Percentiles rank a stretch among this genome's conserved stretches.
phyloP scores from a whole-genome alignment of 53 echinoderm and acorn worm species.

The Mesocentrotus franciscanus region DNA sequence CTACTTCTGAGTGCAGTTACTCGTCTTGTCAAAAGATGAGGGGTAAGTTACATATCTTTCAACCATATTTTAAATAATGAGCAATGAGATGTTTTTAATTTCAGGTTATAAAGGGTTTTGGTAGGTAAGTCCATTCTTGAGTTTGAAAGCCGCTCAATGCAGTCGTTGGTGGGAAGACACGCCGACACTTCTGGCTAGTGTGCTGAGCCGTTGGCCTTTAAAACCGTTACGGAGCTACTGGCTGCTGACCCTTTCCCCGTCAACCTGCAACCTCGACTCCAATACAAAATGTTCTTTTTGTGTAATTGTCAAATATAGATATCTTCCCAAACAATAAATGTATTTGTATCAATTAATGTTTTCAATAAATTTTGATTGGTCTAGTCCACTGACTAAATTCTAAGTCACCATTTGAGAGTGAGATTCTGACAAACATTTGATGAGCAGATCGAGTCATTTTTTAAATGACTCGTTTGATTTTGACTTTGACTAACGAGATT shows the following conservation, averaged over 20 bases:
- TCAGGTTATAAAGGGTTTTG: background rate
- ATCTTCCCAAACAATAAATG: too few relatives aligned
- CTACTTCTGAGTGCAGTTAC: background rate
- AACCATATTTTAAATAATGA: background rate
- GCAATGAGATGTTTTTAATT: background rate
- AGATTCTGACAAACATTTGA: too few relatives aligned
- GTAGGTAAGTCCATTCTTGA: background rate
- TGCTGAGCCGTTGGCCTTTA: background rate
- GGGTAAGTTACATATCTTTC: background rate
- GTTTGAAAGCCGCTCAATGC: conserved; percentile 20
- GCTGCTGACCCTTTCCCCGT: background rate
- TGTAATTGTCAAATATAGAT: too few relatives aligned
- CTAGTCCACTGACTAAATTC: too few relatives aligned
- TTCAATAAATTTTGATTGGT: too few relatives aligned
- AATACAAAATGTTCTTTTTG: too few relatives aligned
- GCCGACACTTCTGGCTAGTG: background rate
- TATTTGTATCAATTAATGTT: too few relatives aligned
- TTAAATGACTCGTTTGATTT: too few relatives aligned
- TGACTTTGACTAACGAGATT: too few relatives aligned
- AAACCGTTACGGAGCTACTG: background rate
- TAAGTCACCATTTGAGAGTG: too few relatives aligned
- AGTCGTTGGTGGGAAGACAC: conserved; percentile 13
- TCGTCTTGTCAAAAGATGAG: conserved; percentile 7
- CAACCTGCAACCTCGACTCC: too few relatives aligned
- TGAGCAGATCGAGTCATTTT: too few relatives aligned